A percentile compares a stretch with the other conserved stretches of the same genome.
Evolutionary conservation across 1,140 invertebrate genomes (phyloP).

Genomic region (Babylonia areolata): DNA sequence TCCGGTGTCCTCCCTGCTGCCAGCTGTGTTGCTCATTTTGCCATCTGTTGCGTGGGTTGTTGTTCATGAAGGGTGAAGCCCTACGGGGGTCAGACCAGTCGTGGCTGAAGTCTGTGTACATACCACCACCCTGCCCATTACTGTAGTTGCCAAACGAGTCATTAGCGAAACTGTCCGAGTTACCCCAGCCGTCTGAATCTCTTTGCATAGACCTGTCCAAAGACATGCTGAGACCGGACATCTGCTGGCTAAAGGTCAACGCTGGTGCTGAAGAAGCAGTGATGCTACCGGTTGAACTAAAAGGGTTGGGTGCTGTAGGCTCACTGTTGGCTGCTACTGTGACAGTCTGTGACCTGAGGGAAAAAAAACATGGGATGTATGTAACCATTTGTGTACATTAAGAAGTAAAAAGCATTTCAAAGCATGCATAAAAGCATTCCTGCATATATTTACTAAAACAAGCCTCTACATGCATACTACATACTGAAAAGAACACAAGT

Average conservation of each 20-base stretch:
- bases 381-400: not conserved
- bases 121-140: not conserved
- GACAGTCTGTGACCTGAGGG: not conserved
- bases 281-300: not conserved
- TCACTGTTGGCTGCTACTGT: not conserved
- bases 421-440: no score
- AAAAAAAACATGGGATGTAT: not conserved
- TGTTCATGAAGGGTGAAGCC: no score
- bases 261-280: not conserved
- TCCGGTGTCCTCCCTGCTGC: not conserved
- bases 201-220: not conserved
- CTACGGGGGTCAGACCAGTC: slow-evolving; percentile 11
- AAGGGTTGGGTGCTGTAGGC: no score
- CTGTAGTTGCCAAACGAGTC: not conserved
- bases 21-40: not conserved
- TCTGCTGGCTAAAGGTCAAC: not conserved
- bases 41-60: not conserved
- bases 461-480: no score
- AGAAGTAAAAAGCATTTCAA: not conserved
- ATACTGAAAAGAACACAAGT: no score
- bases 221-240: not conserved
- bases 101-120: slow-evolving; percentile 17
- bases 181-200: not conserved
- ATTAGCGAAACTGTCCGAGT: not conserved
- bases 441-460: no score